Evolutionary conservation across 2,888 invertebrate species (phyloP), one percentile per base, ranked within the genome.

Genomic region (Osmoderma eremita): DNA sequence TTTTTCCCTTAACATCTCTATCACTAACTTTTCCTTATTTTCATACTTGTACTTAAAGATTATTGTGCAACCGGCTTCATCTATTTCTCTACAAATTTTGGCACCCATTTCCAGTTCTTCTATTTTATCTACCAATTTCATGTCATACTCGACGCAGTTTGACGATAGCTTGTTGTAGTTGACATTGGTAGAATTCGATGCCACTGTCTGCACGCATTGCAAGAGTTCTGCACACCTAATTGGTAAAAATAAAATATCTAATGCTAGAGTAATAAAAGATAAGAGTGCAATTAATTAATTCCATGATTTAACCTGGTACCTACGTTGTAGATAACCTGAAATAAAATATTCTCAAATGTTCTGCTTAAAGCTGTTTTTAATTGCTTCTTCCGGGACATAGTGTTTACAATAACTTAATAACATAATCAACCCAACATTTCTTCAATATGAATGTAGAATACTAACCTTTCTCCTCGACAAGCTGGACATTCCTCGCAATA

Each of bases 401-500:
- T n/a, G n/a, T n/a, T n/a, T n/a, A n/a, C n/a, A n/a, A n/a, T n/a
- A n/a, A n/a, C n/a, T n/a, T n/a, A n/a, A n/a, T n/a, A n/a, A n/a
- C n/a, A n/a, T n/a, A n/a, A n/a, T n/a, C n/a, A n/a, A n/a, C n/a
- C n/a, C n/a, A n/a, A n/a, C n/a, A 17, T 22, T 18, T 39, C 5
- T 8, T 13, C 39, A 10, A 18, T 13, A n/a, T 12, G n/a, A n/a
- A 13, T n/a, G n/a, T n/a, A n/a, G n/a, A 30, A 50, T 42, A 62
- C 36, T 58, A 15, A 68, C 68, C 68, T 68, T 48, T 81, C 79
- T 45, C 86, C 86, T 0, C 86, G 85, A 75, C 92, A 91, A 0
- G 89, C 87, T 0, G 88, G 87, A 75, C 93, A 93, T 58, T 87
- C 86, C 71, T 93, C 91, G 78, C 94, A 94, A 70, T 85, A 91